These are phyloP conservation scores for Martes martes DNA, from an alignment of 2,113 vertebrate genomes.

Conservation along the genomic window DNA sequence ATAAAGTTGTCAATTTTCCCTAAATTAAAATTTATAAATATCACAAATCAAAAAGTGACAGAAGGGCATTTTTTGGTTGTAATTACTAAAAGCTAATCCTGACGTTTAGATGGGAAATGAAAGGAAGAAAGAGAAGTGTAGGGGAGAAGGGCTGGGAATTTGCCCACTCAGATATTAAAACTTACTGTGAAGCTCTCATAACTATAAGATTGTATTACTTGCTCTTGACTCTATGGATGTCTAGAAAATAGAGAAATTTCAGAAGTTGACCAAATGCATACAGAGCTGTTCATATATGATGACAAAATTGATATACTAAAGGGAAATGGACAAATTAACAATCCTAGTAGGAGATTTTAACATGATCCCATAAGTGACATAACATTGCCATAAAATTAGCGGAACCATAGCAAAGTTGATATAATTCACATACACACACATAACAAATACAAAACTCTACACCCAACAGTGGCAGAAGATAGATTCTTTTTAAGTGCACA, in stretches of 20 bases:
- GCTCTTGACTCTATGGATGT: background rate
- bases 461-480: background rate
- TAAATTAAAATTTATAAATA: conserved; percentile 4
- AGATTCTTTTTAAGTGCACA: background rate
- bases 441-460: background rate
- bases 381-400: background rate
- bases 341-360: background rate
- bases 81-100: conserved; percentile 23
- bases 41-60: background rate
- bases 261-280: background rate
- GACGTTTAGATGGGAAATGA: background rate
- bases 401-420: background rate
- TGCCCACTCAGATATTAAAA: background rate
- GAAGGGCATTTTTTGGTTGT: background rate
- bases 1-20: background rate
- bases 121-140: background rate
- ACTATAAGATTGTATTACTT: conserved; percentile 21
- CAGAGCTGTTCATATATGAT: background rate
- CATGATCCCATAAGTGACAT: background rate
- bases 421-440: background rate
- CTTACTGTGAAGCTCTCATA: background rate
- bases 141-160: background rate
- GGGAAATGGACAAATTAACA: background rate
- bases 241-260: conserved; percentile 4
- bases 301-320: background rate